Evolutionary conservation across 2,888 invertebrate genomes (phyloP), one percentile per base, ranked within the genome.

Genomic region (Elegia similella): DNA sequence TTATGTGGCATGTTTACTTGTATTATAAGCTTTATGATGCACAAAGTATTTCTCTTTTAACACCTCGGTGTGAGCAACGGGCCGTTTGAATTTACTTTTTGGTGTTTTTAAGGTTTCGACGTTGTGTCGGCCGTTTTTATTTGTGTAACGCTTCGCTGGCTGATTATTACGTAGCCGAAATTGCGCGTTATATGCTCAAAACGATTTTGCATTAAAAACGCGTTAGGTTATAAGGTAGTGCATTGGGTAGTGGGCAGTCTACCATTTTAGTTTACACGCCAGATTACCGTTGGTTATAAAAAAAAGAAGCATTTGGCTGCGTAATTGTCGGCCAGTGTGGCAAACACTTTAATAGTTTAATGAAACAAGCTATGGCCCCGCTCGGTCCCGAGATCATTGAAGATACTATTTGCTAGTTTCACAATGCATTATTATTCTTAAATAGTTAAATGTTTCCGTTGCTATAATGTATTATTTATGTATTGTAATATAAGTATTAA

Each of bases 1-100:
- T 80, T 81, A 73, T 72, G 78, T 84, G 76, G 78, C 83, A 78
- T 84, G 75, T 77, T 78, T 79, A 72, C 73, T 76, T 84, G 78
- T 82, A 79, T 78, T 68, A 65, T 82, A 80, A 80, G 76, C 75
- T 80, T 75, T 72, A 70, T 70, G 68, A 78, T 82, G 84, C 86
- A 86, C 85, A 79, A 82, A 68, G 72, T 70, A 75, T 73, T 71
- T 76, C 61, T 67, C 61, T 58, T 65, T 57, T 56, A 61, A 67
- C 59, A 64, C 60, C 61, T 58, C 50, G 60, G 59, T 59, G 52
- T 55, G 30, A 56, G 42, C 55, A 44, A 38, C 38, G 38, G 58
- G 61, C 64, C 57, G n/a, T 60, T 60, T 38, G 1, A 52, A 52
- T 50, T 30, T 16, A 12, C 6, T 38, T 38, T 38, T 38, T n/a